Conservation (phyloP, 1,140 invertebrate genomes). For the Cylas formicarius region DNA sequence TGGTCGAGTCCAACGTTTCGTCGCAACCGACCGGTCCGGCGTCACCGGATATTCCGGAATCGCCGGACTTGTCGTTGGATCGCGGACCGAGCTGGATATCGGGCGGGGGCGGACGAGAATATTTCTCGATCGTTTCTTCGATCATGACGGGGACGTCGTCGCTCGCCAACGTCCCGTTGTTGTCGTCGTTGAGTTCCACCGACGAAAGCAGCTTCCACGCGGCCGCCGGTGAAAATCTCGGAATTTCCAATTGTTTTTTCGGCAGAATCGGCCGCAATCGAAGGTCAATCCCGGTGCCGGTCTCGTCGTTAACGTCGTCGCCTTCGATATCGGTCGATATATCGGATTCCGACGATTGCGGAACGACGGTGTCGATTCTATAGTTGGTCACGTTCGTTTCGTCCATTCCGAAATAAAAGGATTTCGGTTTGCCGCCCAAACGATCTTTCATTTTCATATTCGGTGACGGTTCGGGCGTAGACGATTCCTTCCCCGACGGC, state of each 20-base stretch:
- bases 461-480: conserved; percentile 47
- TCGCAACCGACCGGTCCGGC: conserved; percentile 22
- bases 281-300: conserved; percentile 55
- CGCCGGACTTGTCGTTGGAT: conserved; percentile 49
- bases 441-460: conserved; percentile 23
- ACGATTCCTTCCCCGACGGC: conserved; percentile 53
- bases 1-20: conserved; percentile 17
- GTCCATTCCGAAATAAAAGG: conserved; percentile 74
- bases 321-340: conserved; percentile 47
- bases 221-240: conserved; percentile 71
- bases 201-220: conserved; percentile 68
- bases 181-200: conserved; percentile 30
- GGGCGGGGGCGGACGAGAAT: conserved; percentile 46
- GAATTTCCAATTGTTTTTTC: conserved; percentile 64
- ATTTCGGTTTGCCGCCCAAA: conserved; percentile 49
- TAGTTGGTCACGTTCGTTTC: conserved; percentile 33
- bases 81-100: conserved; percentile 39
- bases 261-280: conserved; percentile 69
- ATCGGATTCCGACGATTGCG: conserved; percentile 49
- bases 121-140: conserved; percentile 50
- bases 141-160: conserved; percentile 39
- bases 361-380: conserved; percentile 19
- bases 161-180: conserved; percentile 23
- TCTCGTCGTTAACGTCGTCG: conserved; percentile 39
- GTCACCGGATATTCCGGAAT: conserved; percentile 70